Conservation (phyloP, 92 coral and sea anemone genomes). For the Porites rus region DNA sequence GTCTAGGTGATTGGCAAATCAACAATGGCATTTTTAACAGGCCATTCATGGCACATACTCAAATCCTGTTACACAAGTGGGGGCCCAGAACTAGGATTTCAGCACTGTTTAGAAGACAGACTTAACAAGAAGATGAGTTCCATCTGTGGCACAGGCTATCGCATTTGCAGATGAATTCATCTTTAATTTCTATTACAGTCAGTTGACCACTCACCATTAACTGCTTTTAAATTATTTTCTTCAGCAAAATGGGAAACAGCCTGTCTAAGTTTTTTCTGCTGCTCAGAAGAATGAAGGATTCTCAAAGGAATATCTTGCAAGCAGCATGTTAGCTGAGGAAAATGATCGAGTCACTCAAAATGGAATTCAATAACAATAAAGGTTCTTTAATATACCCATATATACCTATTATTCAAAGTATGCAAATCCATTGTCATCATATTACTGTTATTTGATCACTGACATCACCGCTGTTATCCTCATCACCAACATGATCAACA, state of each 20-base stretch:
- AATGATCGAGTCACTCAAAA: not conserved
- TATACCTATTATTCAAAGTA: not conserved
- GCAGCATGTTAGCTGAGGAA: constrained; percentile 13
- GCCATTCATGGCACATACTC: no score
- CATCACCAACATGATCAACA: not conserved
- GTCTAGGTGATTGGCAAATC: no score
- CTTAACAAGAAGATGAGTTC: no score
- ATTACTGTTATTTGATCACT: no score
- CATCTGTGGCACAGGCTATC: no score
- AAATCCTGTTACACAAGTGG: no score
- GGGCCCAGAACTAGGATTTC: no score
- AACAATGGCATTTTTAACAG: no score
- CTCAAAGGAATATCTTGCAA: constrained; percentile 74
- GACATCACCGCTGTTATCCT: no score
- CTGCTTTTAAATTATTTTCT: not conserved
- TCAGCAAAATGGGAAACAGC: constrained; percentile 46
- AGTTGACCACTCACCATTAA: constrained; percentile 6
- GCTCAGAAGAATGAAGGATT: constrained; percentile 59
- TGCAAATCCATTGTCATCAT: not conserved
- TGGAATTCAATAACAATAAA: no score
- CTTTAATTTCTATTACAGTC: not conserved
- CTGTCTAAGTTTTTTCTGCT: constrained; percentile 41
- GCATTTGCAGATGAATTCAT: not conserved
- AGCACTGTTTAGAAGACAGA: no score
- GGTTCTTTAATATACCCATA: not conserved